Base-by-base conservation (phyloP, 2,797 vertebrate species). In the Tinamus major region DNA sequence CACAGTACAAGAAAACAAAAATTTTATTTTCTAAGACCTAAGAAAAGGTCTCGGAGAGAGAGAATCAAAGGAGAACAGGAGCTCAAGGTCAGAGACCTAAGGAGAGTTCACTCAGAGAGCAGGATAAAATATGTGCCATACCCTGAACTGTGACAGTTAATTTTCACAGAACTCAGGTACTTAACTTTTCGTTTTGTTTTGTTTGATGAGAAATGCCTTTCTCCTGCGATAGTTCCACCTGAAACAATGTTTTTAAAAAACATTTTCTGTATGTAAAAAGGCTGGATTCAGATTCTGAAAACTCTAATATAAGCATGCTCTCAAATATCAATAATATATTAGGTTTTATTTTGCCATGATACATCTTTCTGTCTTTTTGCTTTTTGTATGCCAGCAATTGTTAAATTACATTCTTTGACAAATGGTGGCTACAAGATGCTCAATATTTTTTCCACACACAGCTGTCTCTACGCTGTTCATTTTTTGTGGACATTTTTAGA, bases 321-420 rank as follows among this genome's bases (percentile, higher is more conserved):
- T 86, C 74, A 78, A 78, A 88, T 86, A 93, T 65, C 87, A 80
- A 41, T 95, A 94, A 90, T 63, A 55, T n/a, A 92, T 80, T 69
- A 63, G 65, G 37, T 79, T 92, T 93, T 90, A 90, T 95, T 95
- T 88, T 95, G 71, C 69, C 59, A 71, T 79, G 84, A 94, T 95
- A 79, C 15, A 92, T 89, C 90, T 96, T 94, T 87, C 92, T 87
- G 81, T 83, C 84, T 94, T 83, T 65, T 92, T 89, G 74, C 62
- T 87, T 94, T 96, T 85, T 85, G 68, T 89, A 92, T 65, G 92
- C 86, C 93, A 95, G 69, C 68, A 88, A 87, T 44, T 93, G 93
- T 92, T 96, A 94, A 96, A 96, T 96, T 96, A 96, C 86, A 85
- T 83, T 92, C 69, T 81, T 89, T 95, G 95, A 96, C 78, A 95